Percentiles rank a stretch among this genome's conserved stretches.
These are phyloP conservation scores for Hemicentrotus pulcherrimus DNA, from an alignment of 35 echinoderm and acorn worm genomes.

Conservation along the genomic window DNA sequence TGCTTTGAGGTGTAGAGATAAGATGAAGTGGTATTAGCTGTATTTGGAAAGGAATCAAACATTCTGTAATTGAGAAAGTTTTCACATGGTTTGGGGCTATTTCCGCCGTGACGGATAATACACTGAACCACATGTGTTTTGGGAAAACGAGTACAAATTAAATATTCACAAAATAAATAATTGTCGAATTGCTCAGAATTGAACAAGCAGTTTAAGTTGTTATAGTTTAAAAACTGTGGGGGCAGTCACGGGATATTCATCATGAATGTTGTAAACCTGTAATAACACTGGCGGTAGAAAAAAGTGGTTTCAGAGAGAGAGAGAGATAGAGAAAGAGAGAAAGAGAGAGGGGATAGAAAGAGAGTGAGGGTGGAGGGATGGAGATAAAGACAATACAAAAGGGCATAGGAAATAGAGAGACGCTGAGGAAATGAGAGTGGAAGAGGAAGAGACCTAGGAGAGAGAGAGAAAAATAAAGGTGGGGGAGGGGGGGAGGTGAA, in stretches of 20 bases:
- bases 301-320: background rate
- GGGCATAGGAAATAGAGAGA: no score
- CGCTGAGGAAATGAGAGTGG: no score
- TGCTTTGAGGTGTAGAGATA: background rate
- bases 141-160: background rate
- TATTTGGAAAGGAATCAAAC: background rate
- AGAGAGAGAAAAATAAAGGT: no score
- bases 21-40: background rate
- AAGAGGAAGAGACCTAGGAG: no score
- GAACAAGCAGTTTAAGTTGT: background rate
- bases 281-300: no score
- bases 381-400: no score
- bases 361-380: background rate
- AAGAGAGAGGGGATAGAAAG: background rate
- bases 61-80: constrained; percentile 14
- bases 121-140: background rate
- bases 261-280: background rate
- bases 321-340: background rate
- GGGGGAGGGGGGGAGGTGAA: no score
- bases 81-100: background rate
- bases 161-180: no score
- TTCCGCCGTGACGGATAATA: background rate
- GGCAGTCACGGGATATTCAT: background rate
- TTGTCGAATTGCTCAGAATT: background rate
- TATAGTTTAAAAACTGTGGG: background rate